Evolutionary conservation across 2,888 invertebrate species (phyloP).

Genomic region (Lamellibrachia columna): DNA sequence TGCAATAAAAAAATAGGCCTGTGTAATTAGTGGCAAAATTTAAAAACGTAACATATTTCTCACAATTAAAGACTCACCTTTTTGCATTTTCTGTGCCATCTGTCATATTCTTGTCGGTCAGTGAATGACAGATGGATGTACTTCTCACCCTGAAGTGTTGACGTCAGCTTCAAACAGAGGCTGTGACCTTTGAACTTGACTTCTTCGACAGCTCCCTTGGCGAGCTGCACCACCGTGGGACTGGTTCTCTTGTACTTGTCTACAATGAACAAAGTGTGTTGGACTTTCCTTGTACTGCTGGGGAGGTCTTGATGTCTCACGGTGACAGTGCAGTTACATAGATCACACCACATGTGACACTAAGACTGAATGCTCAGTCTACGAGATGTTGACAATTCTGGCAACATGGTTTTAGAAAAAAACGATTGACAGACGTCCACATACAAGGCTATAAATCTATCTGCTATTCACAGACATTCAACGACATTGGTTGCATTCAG

Average conservation of each 20-base stretch:
- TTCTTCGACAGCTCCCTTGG: constrained; percentile 63
- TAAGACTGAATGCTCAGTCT: not conserved
- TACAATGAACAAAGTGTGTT: constrained; percentile 23
- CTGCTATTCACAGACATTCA: not conserved
- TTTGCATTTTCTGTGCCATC: constrained; percentile 62
- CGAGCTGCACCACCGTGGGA: constrained; percentile 61
- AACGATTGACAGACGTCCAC: not conserved
- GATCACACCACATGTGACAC: not conserved
- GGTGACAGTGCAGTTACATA: not conserved
- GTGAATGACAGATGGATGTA: constrained; percentile 61
- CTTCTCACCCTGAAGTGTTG: constrained; percentile 58
- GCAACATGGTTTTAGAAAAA: not conserved
- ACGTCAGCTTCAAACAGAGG: constrained; percentile 59
- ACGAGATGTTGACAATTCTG: constrained; percentile 2
- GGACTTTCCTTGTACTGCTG: not conserved
- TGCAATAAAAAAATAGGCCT: not conserved
- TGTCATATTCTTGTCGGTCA: constrained; percentile 54
- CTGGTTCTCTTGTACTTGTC: constrained; percentile 50
- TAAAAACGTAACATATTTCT: not conserved
- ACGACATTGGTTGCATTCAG: not conserved
- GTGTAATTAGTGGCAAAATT: not conserved
- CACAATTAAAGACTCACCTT: constrained; percentile 51
- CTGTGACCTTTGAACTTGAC: constrained; percentile 60
- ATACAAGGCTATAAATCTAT: not conserved
- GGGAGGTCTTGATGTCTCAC: no score